Evolutionary conservation across 2,797 vertebrate species (phyloP).

Genomic region (Chlorospingus semifuscus): DNA sequence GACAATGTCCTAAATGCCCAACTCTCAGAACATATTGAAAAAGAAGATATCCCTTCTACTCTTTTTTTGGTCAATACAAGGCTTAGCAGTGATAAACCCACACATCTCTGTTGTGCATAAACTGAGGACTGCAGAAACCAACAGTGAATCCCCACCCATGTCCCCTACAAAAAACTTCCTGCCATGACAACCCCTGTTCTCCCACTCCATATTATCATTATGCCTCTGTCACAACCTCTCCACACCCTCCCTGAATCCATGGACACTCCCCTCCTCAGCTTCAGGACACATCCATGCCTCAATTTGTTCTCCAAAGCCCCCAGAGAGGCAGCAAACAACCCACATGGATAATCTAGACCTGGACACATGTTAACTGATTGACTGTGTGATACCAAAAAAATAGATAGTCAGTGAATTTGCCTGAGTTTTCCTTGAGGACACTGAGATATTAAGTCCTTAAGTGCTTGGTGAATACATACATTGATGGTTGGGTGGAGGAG

Average conservation of each 20-base stretch:
- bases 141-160: not conserved
- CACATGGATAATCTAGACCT: not conserved
- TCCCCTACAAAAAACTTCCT: not conserved
- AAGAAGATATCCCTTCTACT: not conserved
- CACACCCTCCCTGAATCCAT: not conserved
- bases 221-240: not conserved
- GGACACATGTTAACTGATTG: not conserved
- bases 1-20: not conserved
- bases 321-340: not conserved
- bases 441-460: not conserved
- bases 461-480: not conserved
- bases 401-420: not conserved
- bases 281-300: not conserved
- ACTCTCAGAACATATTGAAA: not conserved
- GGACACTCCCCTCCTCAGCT: not conserved
- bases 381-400: not conserved
- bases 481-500: not conserved
- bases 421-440: not conserved
- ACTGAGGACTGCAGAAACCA: not conserved
- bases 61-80: not conserved
- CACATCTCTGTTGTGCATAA: not conserved
- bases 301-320: not conserved
- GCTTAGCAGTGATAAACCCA: not conserved
- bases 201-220: rapidly evolving
- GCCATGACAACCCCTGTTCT: not conserved